Base-by-base conservation (phyloP, 2,888 invertebrate species). In the Drosophila seclusa region DNA sequence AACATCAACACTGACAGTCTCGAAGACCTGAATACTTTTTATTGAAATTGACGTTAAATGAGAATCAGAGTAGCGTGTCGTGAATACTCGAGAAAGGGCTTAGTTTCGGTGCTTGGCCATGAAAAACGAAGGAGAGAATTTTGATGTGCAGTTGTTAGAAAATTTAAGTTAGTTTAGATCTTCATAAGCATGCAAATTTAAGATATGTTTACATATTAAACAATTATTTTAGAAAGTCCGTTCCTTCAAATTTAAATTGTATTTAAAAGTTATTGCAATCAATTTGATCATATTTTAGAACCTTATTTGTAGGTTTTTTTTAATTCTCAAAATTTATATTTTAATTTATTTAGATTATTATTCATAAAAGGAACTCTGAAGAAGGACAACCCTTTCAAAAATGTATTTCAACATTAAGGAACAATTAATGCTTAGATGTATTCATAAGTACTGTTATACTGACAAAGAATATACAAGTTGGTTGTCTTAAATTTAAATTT, bases 31-130 rank as follows among this genome's bases (percentile, higher is more conserved):
- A 67, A 42, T 61, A 68, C 55, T 59, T 73, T 60, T 71, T 67
- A 55, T 65, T 64, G 73, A 65, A 69, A 71, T 36, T 71, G 78
- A 73, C 81, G 73, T 84, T 76, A 83, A 69, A 53, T 42, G 53
- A 24, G 53, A 78, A 60, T 58, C 57, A 27, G 24, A 59, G 53
- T 45, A 68, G 63, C 50, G 63, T 48, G 38, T n/a, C 40, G 6
- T 10, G 18, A n/a, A 29, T 27, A 16, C 32, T 18, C 31, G 11
- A 10, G 32, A 8, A 27, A 21, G 45, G 11, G 52, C 24, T 32
- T 48, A 16, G 31, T 24, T 60, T 13, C n/a, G 29, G 29, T 31
- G 65, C 48, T 50, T 57, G 65, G 36, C 58, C 29, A 48, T 29
- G 42, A 53, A 76, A 66, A 42, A 34, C 34, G 31, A 64, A 66